Conservation (phyloP, 1,140 invertebrate genomes). For the Homalodisca vitripennis region DNA sequence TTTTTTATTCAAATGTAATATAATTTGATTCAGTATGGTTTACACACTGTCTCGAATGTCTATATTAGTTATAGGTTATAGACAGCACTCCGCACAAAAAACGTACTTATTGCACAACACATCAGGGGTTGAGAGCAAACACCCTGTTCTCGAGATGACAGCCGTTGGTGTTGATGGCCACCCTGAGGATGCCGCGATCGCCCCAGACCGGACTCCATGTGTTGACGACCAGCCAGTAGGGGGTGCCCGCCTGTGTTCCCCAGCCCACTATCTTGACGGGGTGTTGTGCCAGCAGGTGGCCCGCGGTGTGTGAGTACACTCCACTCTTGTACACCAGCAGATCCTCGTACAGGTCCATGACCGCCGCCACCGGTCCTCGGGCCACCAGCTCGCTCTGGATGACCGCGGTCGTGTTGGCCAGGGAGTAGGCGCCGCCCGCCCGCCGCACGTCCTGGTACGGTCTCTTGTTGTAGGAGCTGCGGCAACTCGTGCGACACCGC, state of each 20-base stretch:
- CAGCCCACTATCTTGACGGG: conserved; percentile 10
- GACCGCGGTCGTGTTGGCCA: conserved; percentile 60
- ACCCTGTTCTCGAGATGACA: conserved; percentile 15
- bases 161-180: background rate
- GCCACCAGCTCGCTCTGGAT: conserved; percentile 80
- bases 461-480: conserved; percentile 61
- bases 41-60: too few relatives aligned
- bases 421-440: conserved; percentile 68
- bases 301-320: conserved; percentile 3
- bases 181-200: background rate
- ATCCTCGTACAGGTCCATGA: conserved; percentile 87
- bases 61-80: too few relatives aligned
- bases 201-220: conserved; percentile 11
- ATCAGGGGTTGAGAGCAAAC: too few relatives aligned
- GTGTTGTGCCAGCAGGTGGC: background rate
- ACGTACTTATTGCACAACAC: too few relatives aligned
- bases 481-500: conserved; percentile 68
- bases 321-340: conserved; percentile 73
- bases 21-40: too few relatives aligned
- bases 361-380: conserved; percentile 87
- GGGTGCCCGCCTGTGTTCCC: background rate
- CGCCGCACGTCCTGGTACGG: conserved; percentile 76
- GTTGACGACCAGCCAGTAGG: conserved; percentile 10
- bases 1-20: too few relatives aligned
- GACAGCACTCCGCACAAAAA: too few relatives aligned